Base-by-base conservation (phyloP, 2,113 vertebrate genomes). In the Peromyscus polionotus region DNA sequence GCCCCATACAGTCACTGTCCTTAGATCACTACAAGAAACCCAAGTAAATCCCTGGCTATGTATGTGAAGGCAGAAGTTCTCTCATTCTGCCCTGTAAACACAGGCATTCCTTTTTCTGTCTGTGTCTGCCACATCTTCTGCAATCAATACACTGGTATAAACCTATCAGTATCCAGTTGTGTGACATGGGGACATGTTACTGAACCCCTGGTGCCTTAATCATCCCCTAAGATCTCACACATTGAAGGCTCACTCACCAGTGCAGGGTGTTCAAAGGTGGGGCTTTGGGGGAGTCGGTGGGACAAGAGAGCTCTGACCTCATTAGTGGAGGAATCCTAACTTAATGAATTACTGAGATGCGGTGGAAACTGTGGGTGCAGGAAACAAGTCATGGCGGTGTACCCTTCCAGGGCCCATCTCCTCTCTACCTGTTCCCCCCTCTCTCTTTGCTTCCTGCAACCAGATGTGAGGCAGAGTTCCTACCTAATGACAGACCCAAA, bases 1-100 rank as follows among this genome's bases (percentile, higher is more conserved):
- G 33, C 3, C 33, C 3, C 89, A 57, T 1, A 42, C 11, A 28
- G 24, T 31, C 59, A 19, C n/a, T 42, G 39, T 42, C n/a, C n/a
- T 63, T 31, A 42, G 14, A 19, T 28, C n/a, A 45, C 59, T 28
- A 51, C 45, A 6, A 33, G 28, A 79, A 79, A 51, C 20, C 22
- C 3, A 28, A 36, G 61, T 79, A 45, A 70, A 63, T 33, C 7
- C 7, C 54, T 28, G 7, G 7, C 24, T 39, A 59, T 26, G 3
- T 14, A 54, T 12, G 9, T 4, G 13, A 42, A 13, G 0, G 22
- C 1, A 90, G 12, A 0, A 24, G n/a, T 19, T 88, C 17, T 61
- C 70, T 19, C 45, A n/a, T 20, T n/a, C 33, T 5, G 10, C 17
- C 73, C 84, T 85, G 3, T 9, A 92, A 76, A 6, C 13, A 42